A percentile compares a stretch with the other conserved stretches of the same genome.
Evolutionary conservation across 2,797 vertebrate species (phyloP).

Genomic region (Bradypodion ventrale): DNA sequence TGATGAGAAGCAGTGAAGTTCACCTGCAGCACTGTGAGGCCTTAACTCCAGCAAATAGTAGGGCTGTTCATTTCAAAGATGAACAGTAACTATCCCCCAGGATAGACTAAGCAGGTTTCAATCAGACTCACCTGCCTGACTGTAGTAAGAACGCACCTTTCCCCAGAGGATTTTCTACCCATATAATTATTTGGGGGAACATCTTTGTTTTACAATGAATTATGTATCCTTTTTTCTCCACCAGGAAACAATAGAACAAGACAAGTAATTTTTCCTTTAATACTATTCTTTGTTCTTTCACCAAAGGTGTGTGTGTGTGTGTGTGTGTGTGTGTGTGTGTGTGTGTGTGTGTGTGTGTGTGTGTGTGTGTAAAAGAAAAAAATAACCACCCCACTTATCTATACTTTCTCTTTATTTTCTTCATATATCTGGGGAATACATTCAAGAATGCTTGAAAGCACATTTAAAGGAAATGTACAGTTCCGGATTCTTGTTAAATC

Average conservation of each 20-base stretch:
- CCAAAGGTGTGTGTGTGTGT: slow-evolving; percentile 30
- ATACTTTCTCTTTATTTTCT: slow-evolving; percentile 39
- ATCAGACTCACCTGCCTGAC: not conserved
- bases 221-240: slow-evolving; percentile 26
- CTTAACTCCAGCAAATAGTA: slow-evolving; percentile 24
- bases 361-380: no score
- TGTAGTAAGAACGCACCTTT: not conserved
- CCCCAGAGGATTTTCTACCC: not conserved
- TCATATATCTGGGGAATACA: not conserved
- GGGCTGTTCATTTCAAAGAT: slow-evolving; percentile 5
- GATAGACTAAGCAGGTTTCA: slow-evolving; percentile 23
- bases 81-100: slow-evolving; percentile 9
- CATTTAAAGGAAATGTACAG: slow-evolving; percentile 12
- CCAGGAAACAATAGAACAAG: not conserved
- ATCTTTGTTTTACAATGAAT: slow-evolving; percentile 30
- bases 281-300: slow-evolving; percentile 15
- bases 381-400: slow-evolving; percentile 30
- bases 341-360: no score
- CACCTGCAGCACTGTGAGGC: slow-evolving; percentile 27
- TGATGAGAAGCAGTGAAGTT: slow-evolving; percentile 22
- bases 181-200: slow-evolving; percentile 31
- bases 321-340: no score
- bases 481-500: slow-evolving; percentile 31
- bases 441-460: slow-evolving; percentile 36
- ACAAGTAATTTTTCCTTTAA: slow-evolving; percentile 15